phyloP scores from a whole-genome alignment of 2,888 invertebrate genomes.

The Phragmatobia fuliginosa region DNA sequence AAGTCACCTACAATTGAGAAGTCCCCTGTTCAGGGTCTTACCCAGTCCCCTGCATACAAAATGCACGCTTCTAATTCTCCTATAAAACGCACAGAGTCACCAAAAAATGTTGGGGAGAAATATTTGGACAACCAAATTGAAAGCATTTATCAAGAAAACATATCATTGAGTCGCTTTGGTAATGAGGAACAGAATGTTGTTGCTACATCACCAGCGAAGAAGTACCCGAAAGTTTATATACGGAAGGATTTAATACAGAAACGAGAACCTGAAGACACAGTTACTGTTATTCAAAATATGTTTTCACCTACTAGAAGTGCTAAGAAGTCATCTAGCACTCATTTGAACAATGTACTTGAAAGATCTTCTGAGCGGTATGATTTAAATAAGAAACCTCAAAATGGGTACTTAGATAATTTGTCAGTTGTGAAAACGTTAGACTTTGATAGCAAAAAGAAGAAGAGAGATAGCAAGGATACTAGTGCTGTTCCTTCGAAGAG shows the following conservation, averaged over 20 bases:
- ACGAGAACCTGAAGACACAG: slow-evolving; percentile 71
- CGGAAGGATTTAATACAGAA: slow-evolving; percentile 78
- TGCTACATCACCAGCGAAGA: slow-evolving; percentile 60
- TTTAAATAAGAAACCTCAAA: slow-evolving; percentile 51
- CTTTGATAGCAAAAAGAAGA: slow-evolving; percentile 75
- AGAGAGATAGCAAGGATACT: slow-evolving; percentile 53
- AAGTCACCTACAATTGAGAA: slow-evolving; percentile 64
- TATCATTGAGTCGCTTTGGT: slow-evolving; percentile 72
- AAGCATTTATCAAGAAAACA: slow-evolving; percentile 74
- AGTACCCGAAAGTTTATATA: slow-evolving; percentile 73
- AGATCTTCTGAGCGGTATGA: slow-evolving; percentile 68
- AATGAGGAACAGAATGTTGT: slow-evolving; percentile 56
- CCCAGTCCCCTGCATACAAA: slow-evolving; percentile 69
- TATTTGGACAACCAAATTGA: slow-evolving; percentile 72
- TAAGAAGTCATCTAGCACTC: slow-evolving; percentile 50
- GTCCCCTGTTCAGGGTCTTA: slow-evolving; percentile 60
- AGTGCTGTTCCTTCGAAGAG: slow-evolving; percentile 62
- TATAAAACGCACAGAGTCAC: slow-evolving; percentile 58
- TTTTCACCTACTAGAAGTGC: slow-evolving; percentile 70
- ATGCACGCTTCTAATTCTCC: slow-evolving; percentile 80
- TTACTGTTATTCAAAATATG: slow-evolving; percentile 72
- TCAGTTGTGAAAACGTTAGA: slow-evolving; percentile 80
- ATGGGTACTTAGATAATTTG: slow-evolving; percentile 63
- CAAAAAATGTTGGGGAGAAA: slow-evolving; percentile 53
- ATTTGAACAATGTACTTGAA: slow-evolving; percentile 64